phyloP scores from a whole-genome alignment of 2,888 invertebrate species.

The Cataglyphis rosenhaueri region DNA sequence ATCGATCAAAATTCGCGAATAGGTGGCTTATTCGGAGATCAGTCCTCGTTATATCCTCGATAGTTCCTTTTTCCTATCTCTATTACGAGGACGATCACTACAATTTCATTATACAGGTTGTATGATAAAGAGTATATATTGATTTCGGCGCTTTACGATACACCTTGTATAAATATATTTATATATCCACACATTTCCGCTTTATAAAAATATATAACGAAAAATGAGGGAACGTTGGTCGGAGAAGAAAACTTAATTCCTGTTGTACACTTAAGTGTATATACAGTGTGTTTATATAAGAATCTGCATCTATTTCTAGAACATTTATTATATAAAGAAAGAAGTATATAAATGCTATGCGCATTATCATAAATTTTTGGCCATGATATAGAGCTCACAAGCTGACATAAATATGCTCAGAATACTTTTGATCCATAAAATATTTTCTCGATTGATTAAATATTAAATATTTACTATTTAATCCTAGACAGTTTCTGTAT shows the following conservation, averaged over 20 bases:
- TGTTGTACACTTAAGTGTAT: not conserved
- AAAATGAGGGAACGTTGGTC: constrained; percentile 17
- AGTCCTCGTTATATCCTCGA: constrained; percentile 73
- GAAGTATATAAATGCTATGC: not conserved
- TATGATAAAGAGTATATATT: constrained; percentile 21
- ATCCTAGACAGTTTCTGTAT: not conserved
- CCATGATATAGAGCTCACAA: not conserved
- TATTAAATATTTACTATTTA: not conserved
- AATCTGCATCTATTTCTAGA: not conserved
- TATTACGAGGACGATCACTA: constrained; percentile 65
- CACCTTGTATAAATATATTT: constrained; percentile 58
- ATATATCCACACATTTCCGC: constrained; percentile 55
- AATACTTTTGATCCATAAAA: not conserved
- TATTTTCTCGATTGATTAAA: not conserved
- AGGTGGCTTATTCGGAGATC: constrained; percentile 57
- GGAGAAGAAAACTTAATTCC: constrained; percentile 2
- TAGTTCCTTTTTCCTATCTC: constrained; percentile 78
- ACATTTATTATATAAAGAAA: not conserved
- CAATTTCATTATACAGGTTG: constrained; percentile 57
- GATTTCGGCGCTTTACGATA: constrained; percentile 29
- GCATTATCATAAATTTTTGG: not conserved
- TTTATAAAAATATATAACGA: constrained; percentile 41
- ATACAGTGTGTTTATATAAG: constrained; percentile 16
- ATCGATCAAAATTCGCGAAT: constrained; percentile 53
- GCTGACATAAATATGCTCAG: not conserved